Evolutionary conservation across 2,113 vertebrate species (phyloP).

Genomic region (Cephalopholis sonnerati): DNA sequence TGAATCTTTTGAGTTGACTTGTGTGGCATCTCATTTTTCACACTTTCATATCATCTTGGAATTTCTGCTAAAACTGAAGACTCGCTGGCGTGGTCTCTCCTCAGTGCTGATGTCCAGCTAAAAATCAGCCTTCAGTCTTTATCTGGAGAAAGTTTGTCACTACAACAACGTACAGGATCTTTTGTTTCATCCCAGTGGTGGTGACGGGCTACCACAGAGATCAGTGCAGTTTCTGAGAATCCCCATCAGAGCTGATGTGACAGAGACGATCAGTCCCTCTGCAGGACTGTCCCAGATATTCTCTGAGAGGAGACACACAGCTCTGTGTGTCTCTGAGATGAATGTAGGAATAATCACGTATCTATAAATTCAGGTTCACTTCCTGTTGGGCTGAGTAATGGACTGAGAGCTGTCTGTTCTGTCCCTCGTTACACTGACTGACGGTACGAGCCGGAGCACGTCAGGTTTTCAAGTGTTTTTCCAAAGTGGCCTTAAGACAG

Average conservation of each 20-base stretch:
- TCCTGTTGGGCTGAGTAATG: conserved; percentile 20
- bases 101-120: too few relatives aligned
- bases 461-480: conserved; percentile 46
- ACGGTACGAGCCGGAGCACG: conserved; percentile 16
- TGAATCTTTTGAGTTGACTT: too few relatives aligned
- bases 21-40: too few relatives aligned
- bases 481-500: conserved; percentile 32
- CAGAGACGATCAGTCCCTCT: background rate
- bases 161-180: too few relatives aligned
- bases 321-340: background rate
- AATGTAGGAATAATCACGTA: conserved; percentile 4
- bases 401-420: conserved; percentile 12
- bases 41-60: too few relatives aligned
- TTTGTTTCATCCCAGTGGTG: too few relatives aligned
- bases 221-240: conserved; percentile 4
- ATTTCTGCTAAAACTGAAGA: too few relatives aligned
- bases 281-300: background rate
- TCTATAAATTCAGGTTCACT: conserved; percentile 33
- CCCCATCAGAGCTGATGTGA: background rate
- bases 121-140: too few relatives aligned
- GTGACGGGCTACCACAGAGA: background rate
- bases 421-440: conserved; percentile 31
- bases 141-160: too few relatives aligned
- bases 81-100: too few relatives aligned
- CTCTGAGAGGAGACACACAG: background rate